Evolutionary conservation across 2,113 vertebrate species (phyloP), one percentile per base, ranked within the genome.

Genomic region (Ramphastos sulfuratus): DNA sequence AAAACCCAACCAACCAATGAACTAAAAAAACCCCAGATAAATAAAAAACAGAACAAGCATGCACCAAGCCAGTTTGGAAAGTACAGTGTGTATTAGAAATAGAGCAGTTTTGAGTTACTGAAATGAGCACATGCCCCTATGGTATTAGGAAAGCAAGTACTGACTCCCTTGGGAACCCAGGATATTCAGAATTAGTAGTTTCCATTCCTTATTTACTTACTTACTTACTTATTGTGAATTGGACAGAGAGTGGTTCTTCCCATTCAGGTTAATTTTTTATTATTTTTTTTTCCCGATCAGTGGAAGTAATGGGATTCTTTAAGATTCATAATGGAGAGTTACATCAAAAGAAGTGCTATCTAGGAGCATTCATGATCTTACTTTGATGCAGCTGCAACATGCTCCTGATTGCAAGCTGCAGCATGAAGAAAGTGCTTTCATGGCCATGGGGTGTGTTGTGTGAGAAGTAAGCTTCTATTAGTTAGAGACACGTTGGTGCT

Each of bases 361-460:
- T 4, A 21, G 17, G 14, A 67, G 21, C 50, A 16, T 46, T 88
- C 4, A 10, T 60, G 42, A 56, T 1, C 1, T 42, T 13, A 44
- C 4, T 3, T 39, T 25, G 31, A 12, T 65, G 44, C 39, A 30
- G 44, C 11, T 77, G 39, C n/a, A 86, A 7, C 3, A 3, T 23
- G 24, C 28, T 21, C 12, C 31, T 6, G 2, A 17, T 13, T 28
- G 28, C 27, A 63, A 87, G 9, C 13, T 63, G 39, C 46, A 44
- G 18, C 2, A 7, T 27, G 7, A 63, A 73, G 27, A 25, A 5
- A 25, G 19, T 35, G 18, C 4, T 79, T 1, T 63, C 31, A 15
- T 23, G 48, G 4, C 1, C n/a, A 9, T 33, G 13, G 5, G 5
- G 2, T 60, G 4, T 18, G 13, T 48, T 44, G 31, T 1, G 0